Evolutionary conservation across 1,140 invertebrate species (phyloP), one percentile per base, ranked within the genome.

Genomic region (Metaphire vulgaris): DNA sequence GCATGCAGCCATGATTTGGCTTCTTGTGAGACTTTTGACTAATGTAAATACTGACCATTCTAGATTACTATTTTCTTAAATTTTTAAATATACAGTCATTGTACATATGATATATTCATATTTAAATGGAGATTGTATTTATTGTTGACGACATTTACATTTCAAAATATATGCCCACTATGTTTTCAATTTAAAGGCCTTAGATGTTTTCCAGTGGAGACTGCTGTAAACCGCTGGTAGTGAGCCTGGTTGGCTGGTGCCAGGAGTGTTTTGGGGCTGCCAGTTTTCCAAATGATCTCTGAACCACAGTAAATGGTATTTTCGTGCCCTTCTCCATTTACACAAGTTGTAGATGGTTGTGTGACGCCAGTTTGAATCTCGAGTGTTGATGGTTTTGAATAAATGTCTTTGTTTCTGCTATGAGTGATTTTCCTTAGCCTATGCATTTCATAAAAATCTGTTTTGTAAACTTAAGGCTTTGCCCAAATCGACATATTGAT

Each of bases 21-120:
- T n/a, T n/a, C n/a, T n/a, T n/a, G n/a, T n/a, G 41, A 56, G 41
- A 56, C 41, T 56, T 56, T 6, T 56, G 41, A 56, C 41, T 56
- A 56, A 21, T 56, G 41, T 56, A 56, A 56, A 56, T 56, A 56
- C 21, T 21, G 21, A 56, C 41, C 6, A 56, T 56, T 56, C 41
- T 56, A 56, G 41, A 56, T 56, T 56, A 56, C 41, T 56, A 56
- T 56, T 56, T 56, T 56, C 41, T 56, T 56, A 56, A 56, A 56
- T 56, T 56, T 56, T 56, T 56, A 56, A 56, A 56, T 56, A 56
- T 56, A 56, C 41, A 56, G 41, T 56, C 21, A 12, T 6, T 56
- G 41, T 56, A 56, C 21, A 56, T 56, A 56, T 21, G 21, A 56
- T 56, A 56, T 56, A 56, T 56, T 56, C 41, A 56, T 56, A 56